These are phyloP conservation scores for Brachyhypopomus gauderio DNA, from an alignment of 2,113 vertebrate species.

Conservation along the genomic window DNA sequence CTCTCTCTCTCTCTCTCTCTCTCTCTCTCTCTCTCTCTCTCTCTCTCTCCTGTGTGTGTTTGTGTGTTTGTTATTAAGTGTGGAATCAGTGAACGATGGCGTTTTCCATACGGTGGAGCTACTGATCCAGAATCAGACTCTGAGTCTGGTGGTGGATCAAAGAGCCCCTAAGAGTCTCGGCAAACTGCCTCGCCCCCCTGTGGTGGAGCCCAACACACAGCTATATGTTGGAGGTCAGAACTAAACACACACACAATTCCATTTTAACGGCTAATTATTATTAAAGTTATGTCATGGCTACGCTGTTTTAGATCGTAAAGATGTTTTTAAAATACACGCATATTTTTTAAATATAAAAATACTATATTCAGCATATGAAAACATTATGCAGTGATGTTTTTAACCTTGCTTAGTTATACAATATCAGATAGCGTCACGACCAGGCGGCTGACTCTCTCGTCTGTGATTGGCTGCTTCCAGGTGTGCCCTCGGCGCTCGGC, in stretches of 20 bases:
- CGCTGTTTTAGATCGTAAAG: too few species aligned
- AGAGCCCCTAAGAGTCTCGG: slow-evolving; percentile 91
- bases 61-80: slow-evolving; percentile 69
- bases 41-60: not conserved
- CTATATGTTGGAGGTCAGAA: slow-evolving; percentile 92
- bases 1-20: too few species aligned
- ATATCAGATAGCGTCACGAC: too few species aligned
- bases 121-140: slow-evolving; percentile 90
- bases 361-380: not conserved
- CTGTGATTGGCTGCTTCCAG: slow-evolving; percentile 65
- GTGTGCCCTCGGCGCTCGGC: slow-evolving; percentile 84
- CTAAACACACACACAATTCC: not conserved
- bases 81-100: slow-evolving; percentile 95
- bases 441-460: too few species aligned
- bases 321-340: too few species aligned
- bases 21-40: not conserved
- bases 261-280: not conserved
- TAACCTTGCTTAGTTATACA: too few species aligned
- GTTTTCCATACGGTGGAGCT: slow-evolving; percentile 94
- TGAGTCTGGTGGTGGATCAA: slow-evolving; percentile 95
- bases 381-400: not conserved
- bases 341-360: too few species aligned
- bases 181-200: slow-evolving; percentile 88
- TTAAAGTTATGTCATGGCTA: not conserved
- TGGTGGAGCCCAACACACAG: slow-evolving; percentile 86